phyloP scores from a whole-genome alignment of 2,113 vertebrate genomes.

The Microcebus lehilahytsara region DNA sequence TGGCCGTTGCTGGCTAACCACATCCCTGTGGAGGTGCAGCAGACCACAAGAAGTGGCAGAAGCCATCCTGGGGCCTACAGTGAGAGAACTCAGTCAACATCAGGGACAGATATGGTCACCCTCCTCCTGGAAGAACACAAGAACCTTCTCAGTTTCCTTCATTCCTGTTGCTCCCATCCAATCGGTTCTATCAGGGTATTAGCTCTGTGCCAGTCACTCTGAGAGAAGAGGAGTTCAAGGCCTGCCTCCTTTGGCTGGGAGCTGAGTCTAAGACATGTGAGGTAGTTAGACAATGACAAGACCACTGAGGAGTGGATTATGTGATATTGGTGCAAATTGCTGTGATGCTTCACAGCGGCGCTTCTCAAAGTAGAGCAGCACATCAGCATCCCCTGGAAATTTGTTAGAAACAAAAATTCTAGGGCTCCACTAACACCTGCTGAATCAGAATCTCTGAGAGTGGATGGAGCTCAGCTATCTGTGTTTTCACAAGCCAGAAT shows the following conservation, averaged over 20 bases:
- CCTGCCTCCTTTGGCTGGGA: not conserved
- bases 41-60: conserved; percentile 21
- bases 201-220: not conserved
- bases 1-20: conserved; percentile 53
- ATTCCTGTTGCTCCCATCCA: not conserved
- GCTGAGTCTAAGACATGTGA: not conserved
- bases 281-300: not conserved
- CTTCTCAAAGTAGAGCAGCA: not conserved
- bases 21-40: not conserved
- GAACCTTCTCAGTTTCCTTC: not conserved
- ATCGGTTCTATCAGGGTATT: not conserved
- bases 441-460: not conserved
- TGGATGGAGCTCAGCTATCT: too few species aligned
- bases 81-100: not conserved
- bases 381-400: not conserved
- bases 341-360: not conserved
- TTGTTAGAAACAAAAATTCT: not conserved
- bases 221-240: not conserved
- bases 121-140: not conserved
- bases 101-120: not conserved
- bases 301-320: not conserved
- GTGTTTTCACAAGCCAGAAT: not conserved
- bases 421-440: not conserved
- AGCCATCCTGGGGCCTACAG: not conserved
- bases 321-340: not conserved